Evolutionary conservation across 2,113 vertebrate species (phyloP).

Genomic region (Mobula hypostoma): DNA sequence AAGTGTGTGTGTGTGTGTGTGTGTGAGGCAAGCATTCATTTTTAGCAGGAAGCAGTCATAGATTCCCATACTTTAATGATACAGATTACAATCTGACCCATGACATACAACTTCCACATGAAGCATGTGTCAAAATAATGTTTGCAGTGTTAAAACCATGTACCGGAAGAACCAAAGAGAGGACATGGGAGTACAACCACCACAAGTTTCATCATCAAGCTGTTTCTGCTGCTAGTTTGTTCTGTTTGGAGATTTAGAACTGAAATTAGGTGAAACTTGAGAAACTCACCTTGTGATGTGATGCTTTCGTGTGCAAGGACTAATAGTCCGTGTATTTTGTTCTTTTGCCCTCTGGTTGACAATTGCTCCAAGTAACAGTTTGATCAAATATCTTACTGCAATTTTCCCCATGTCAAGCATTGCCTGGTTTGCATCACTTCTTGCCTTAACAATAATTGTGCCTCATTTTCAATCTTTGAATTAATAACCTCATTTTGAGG

Average conservation of each 20-base stretch:
- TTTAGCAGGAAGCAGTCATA: constrained; percentile 4
- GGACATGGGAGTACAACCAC: not conserved
- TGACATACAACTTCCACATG: not conserved
- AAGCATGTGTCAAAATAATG: constrained; percentile 18
- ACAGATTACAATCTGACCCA: constrained; percentile 1
- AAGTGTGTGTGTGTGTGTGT: not conserved
- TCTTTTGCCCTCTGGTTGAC: too few species aligned
- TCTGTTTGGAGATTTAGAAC: not conserved
- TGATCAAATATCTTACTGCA: not conserved
- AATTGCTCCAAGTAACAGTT: not conserved
- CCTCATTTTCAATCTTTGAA: not conserved
- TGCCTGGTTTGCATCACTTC: not conserved
- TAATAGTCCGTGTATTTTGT: not conserved
- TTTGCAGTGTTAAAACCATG: not conserved
- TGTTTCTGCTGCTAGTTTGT: not conserved
- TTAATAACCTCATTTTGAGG: not conserved
- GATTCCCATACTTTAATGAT: not conserved
- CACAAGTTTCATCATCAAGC: not conserved
- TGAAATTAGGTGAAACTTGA: not conserved
- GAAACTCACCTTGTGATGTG: not conserved
- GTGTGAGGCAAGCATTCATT: not conserved
- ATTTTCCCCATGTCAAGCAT: not conserved
- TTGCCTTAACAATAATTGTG: not conserved
- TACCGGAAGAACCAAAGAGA: not conserved
- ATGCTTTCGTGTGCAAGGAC: not conserved